Evolutionary conservation across 2,888 invertebrate species (phyloP).

Genomic region (Byasa hedistus): DNA sequence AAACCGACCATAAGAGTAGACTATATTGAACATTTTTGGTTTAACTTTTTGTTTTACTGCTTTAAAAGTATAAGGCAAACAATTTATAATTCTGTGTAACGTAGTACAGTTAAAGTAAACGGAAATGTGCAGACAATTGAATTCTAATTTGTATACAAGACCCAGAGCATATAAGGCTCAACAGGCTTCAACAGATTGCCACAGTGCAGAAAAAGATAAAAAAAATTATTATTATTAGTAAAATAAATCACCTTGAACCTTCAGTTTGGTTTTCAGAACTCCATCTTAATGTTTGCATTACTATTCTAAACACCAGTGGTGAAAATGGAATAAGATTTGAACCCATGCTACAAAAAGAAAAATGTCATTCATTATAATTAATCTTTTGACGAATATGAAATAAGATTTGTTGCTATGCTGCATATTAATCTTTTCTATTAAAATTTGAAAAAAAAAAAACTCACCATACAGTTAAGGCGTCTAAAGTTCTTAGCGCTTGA

Average conservation of each 20-base stretch:
- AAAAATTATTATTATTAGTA: no score
- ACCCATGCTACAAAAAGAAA: constrained; percentile 55
- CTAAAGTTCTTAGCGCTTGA: constrained; percentile 59
- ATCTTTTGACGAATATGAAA: constrained; percentile 56
- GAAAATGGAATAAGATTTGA: constrained; percentile 67
- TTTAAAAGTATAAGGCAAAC: no score
- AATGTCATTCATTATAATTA: background rate
- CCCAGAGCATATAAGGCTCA: no score
- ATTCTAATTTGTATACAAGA: no score
- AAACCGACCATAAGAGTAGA: no score
- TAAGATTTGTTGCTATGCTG: constrained; percentile 65
- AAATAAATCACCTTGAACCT: constrained; percentile 54
- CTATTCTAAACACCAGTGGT: constrained; percentile 59
- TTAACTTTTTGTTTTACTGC: background rate
- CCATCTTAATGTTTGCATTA: constrained; percentile 68
- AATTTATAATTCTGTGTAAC: no score
- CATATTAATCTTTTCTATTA: background rate
- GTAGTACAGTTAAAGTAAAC: no score
- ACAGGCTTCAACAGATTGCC: no score
- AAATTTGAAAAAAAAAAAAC: constrained; percentile 27
- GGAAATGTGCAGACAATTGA: no score
- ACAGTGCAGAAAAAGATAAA: no score
- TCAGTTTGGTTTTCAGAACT: constrained; percentile 55
- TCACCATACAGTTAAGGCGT: constrained; percentile 65
- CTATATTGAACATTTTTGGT: no score